Conservation (phyloP, 2,797 vertebrate genomes). For the Rhodeus uyekii region DNA sequence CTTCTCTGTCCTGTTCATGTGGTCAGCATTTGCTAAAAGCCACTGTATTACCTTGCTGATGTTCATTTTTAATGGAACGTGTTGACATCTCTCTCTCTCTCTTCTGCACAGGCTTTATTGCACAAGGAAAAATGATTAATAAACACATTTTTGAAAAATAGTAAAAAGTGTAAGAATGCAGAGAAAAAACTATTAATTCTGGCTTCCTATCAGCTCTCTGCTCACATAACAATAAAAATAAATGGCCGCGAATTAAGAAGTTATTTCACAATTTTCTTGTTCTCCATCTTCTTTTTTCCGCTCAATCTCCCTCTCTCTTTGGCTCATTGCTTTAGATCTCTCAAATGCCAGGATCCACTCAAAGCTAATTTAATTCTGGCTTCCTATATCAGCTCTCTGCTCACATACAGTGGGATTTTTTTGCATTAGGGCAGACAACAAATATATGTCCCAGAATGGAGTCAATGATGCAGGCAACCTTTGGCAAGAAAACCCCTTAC, state of each 20-base stretch:
- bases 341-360: conserved; percentile 53
- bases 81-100: not conserved
- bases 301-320: not conserved
- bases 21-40: not conserved
- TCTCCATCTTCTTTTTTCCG: not conserved
- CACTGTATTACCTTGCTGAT: not conserved
- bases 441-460: conserved; percentile 17
- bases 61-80: not conserved
- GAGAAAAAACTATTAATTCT: no score
- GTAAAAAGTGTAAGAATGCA: no score
- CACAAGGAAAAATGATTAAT: no score
- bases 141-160: no score
- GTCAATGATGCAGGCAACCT: conserved; percentile 17
- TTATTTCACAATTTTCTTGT: not conserved
- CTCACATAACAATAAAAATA: no score
- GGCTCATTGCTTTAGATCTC: conserved; percentile 44
- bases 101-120: no score
- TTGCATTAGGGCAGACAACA: conserved; percentile 39
- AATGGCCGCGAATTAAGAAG: not conserved
- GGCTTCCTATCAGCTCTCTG: no score
- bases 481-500: conserved; percentile 23
- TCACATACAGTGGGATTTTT: conserved; percentile 40
- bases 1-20: not conserved
- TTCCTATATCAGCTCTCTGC: conserved; percentile 32
- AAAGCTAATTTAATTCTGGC: conserved; percentile 57